Conservation (phyloP, 2,797 vertebrate species). For the Champsocephalus gunnari region DNA sequence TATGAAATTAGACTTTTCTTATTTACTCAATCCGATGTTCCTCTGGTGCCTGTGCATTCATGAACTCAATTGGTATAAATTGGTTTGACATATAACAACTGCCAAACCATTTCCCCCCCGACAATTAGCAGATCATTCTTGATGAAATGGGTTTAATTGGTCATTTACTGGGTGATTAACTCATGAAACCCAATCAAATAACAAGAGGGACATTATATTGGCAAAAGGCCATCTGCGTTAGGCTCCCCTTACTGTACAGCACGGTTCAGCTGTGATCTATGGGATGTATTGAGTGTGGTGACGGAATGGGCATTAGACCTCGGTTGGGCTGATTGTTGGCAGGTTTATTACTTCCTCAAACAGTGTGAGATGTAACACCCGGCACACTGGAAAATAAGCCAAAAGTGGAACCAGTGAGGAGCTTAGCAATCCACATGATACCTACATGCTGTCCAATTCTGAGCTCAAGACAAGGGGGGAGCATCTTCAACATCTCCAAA, state of each 20-base stretch:
- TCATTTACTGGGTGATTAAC: slow-evolving; percentile 71
- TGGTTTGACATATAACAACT: slow-evolving; percentile 45
- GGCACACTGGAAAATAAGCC: slow-evolving; percentile 16
- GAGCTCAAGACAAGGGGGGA: not conserved
- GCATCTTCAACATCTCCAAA: not conserved
- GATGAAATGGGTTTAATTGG: slow-evolving; percentile 65
- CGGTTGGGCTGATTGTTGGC: slow-evolving; percentile 42
- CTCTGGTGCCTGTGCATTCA: slow-evolving; percentile 10
- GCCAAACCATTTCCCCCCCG: slow-evolving; percentile 26
- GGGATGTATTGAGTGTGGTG: slow-evolving; percentile 19
- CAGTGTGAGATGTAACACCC: slow-evolving; percentile 46
- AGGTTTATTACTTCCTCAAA: slow-evolving; percentile 55
- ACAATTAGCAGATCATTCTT: slow-evolving; percentile 58
- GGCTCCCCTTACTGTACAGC: not conserved
- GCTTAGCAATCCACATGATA: slow-evolving; percentile 18
- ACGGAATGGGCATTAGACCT: slow-evolving; percentile 29
- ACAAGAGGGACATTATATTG: slow-evolving; percentile 29
- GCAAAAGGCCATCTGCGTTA: slow-evolving; percentile 3
- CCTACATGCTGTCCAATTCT: slow-evolving; percentile 35
- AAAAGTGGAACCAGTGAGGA: slow-evolving; percentile 43
- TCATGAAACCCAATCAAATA: slow-evolving; percentile 48
- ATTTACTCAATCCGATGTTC: not conserved
- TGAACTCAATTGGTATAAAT: slow-evolving; percentile 35
- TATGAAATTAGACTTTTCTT: not conserved
- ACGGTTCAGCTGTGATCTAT: slow-evolving; percentile 16